A percentile compares a stretch with the other conserved stretches of the same genome.
These are phyloP conservation scores for Lateolabrax maculatus DNA, from an alignment of 2,797 vertebrate genomes.

Conservation along the genomic window DNA sequence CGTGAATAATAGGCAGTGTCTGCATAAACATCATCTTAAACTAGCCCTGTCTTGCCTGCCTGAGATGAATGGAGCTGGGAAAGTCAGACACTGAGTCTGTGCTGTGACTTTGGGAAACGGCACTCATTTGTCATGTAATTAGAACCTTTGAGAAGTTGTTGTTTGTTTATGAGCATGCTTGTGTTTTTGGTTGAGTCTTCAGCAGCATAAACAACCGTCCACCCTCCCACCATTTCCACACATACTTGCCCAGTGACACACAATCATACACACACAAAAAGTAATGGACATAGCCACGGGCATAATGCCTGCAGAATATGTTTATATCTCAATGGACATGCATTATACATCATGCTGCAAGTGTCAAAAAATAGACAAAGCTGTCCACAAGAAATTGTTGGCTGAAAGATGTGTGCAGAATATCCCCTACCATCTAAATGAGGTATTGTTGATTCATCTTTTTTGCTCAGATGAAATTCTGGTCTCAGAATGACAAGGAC, in stretches of 20 bases:
- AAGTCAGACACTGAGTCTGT: slow-evolving; percentile 39
- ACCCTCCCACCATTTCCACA: neutral
- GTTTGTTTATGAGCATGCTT: slow-evolving; percentile 7
- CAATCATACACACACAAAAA: slow-evolving; percentile 15
- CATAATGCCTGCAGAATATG: slow-evolving; percentile 32
- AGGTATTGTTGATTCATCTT: slow-evolving; percentile 7
- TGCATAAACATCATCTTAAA: slow-evolving; percentile 44
- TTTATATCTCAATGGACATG: slow-evolving; percentile 38
- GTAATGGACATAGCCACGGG: slow-evolving; percentile 31
- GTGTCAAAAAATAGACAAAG: slow-evolving; percentile 18
- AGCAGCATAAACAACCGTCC: slow-evolving; percentile 1
- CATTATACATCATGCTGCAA: slow-evolving; percentile 51
- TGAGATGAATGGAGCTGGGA: slow-evolving; percentile 33
- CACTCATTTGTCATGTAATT: slow-evolving; percentile 49
- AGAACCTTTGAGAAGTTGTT: slow-evolving; percentile 25
- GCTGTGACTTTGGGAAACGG: slow-evolving; percentile 31
- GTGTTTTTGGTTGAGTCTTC: slow-evolving; percentile 8
- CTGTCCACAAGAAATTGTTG: slow-evolving; percentile 21
- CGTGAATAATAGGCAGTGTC: slow-evolving; percentile 42
- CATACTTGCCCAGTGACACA: slow-evolving; percentile 9
- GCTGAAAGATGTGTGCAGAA: slow-evolving; percentile 20
- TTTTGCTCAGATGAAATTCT: neutral
- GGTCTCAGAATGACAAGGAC: no score
- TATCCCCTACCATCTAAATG: neutral
- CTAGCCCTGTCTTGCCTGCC: neutral